Evolutionary conservation across 2,113 vertebrate genomes (phyloP), one percentile per base, ranked within the genome.

Genomic region (Dipodomys merriami): DNA sequence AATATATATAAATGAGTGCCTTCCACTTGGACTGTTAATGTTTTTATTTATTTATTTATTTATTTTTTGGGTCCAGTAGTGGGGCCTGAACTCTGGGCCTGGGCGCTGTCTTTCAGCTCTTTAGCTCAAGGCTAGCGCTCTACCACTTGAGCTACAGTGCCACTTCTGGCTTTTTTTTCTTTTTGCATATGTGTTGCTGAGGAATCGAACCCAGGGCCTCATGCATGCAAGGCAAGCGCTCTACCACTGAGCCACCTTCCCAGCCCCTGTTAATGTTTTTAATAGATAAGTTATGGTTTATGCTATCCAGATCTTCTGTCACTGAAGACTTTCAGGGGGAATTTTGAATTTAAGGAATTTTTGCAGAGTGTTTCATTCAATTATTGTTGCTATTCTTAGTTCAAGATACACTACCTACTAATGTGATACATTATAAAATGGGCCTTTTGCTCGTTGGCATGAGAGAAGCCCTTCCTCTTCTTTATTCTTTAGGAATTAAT

Each of bases 311-410:
- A 72, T 35, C 22, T 39, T 94, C 65, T 93, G 16, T 8, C 27
- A 57, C 46, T 88, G 16, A 88, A 95, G 73, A 81, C n/a, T 80
- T 94, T 81, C 27, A 88, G 65, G 91, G 53, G 30, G 30, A 78
- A 81, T 95, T 95, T 64, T 90, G 73, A 30, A 91, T 89, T 91
- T 29, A 78, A 90, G 33, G 69, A 94, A 82, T 95, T 96, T 39
- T 39, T 91, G 2, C 7, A 85, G 46, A 93, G 44, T 64, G 93
- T 91, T 46, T 91, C 57, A 33, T 87, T 94, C 80, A 76, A 60
- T 92, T 62, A 78, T 25, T 94, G 5, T 94, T 89, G 81, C 27
- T 91, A 46, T 91, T 69, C 12, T 85, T 91, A 62, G 79, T 78
- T 39, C 20, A 92, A 67, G 15, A 60, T 19, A 83, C 7, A 20